Base-by-base conservation (phyloP, 2,797 vertebrate species). In the Linurgus olivaceus region DNA sequence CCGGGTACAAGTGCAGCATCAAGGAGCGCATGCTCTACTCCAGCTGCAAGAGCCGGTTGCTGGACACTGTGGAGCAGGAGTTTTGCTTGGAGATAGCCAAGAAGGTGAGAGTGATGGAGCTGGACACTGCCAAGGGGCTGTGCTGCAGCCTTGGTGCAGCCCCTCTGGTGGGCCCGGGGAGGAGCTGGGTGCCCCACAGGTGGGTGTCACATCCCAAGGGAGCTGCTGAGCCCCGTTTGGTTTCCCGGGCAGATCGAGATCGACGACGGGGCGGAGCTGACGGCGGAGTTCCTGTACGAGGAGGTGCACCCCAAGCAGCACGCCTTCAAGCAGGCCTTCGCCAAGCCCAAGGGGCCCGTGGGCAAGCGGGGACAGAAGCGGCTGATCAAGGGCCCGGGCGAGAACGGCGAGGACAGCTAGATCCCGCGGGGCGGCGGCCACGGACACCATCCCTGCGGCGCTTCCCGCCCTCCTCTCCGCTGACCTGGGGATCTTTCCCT, bases 1-100 rank as follows among this genome's bases (percentile, higher is more conserved):
- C 99, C 0, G 99, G 99, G 6, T 99, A 99, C 98, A 99, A 98
- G 95, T 99, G 99, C 96, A 99, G 99, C 95, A 99, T 99, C 97
- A 99, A 99, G 92, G 99, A 99, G 86, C 98, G 99, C 86, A 99
- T 99, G 99, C 97, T 99, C 59, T 99, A 99, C 96, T 99, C 99
- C 82, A 99, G 99, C 98, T 99, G 99, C 97, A 99, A 99, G 98
- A 99, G 99, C 97, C 98, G 99, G 50, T 98, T 99, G 94, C 98
- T 99, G 28, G 99, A 99, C 78, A 99, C 99, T 0, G 99, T 98
- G 90, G 99, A 99, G 97, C 98, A 98, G 97, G 99, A 99, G 76
- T 99, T 99, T 87, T 98, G 98, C 81, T 98, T 99, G 97, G 99
- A 99, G 96, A 98, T 99, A 93, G 97, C 98, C 90, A 99, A 99